A percentile compares a stretch with the other conserved stretches of the same genome.
Conservation (phyloP, 2,797 vertebrate genomes). For the Tinamus major region DNA sequence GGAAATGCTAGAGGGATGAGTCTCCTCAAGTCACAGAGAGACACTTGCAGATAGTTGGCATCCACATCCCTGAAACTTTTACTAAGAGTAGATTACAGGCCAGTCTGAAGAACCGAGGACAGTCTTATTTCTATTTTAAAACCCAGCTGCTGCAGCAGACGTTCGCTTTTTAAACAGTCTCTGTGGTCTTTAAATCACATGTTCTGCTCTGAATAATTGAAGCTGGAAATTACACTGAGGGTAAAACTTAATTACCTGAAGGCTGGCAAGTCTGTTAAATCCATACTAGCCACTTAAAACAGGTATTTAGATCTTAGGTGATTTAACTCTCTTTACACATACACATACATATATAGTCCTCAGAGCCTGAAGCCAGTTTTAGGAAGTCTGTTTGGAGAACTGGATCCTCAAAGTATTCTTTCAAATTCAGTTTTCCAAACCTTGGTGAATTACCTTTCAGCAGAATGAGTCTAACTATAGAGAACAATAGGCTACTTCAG, state of each 20-base stretch:
- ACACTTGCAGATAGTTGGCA: background rate
- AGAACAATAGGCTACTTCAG: background rate
- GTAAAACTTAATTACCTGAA: background rate
- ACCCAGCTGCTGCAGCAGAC: rapidly evolving
- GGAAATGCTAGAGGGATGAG: rapidly evolving
- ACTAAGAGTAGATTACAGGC: background rate
- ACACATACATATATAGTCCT: background rate
- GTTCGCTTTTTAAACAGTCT: background rate
- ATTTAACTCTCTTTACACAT: background rate
- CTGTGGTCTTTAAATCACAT: background rate
- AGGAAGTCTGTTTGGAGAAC: background rate
- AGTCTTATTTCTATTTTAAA: background rate
- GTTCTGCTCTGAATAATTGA: background rate
- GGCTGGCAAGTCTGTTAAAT: background rate
- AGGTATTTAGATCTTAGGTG: background rate
- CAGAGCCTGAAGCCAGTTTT: background rate
- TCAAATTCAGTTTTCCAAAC: background rate
- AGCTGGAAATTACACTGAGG: background rate
- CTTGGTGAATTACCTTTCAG: background rate
- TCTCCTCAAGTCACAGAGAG: rapidly evolving
- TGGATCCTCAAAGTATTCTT: background rate
- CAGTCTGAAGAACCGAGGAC: background rate
- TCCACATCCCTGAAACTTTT: background rate
- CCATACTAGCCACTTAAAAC: background rate
- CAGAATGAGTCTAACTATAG: background rate